Evolutionary conservation across 2,888 invertebrate genomes (phyloP).

Genomic region (Trisateles emortualis): DNA sequence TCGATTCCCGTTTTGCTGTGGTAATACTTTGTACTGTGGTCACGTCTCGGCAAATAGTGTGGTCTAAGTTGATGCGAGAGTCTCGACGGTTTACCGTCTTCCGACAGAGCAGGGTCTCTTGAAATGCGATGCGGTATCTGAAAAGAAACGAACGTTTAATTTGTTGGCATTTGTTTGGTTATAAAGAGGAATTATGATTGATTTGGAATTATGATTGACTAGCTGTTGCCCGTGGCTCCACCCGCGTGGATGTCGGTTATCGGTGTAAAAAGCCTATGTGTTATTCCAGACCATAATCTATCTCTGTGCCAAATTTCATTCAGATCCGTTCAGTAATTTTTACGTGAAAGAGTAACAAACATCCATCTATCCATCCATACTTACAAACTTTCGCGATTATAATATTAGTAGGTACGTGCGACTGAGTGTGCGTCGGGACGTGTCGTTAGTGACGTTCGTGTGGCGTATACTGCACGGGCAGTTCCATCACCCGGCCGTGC

Average conservation of each 20-base stretch:
- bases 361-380: no score
- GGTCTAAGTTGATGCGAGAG: slow-evolving; percentile 74
- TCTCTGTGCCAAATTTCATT: no score
- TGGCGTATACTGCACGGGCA: neutral
- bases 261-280: no score
- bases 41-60: slow-evolving; percentile 84
- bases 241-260: no score
- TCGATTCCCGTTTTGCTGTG: slow-evolving; percentile 62
- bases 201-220: no score
- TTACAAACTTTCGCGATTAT: no score
- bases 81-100: slow-evolving; percentile 69
- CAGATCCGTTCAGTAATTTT: no score
- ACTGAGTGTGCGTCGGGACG: neutral
- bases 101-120: slow-evolving; percentile 89
- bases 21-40: slow-evolving; percentile 63
- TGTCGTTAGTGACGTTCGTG: neutral
- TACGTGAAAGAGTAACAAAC: no score
- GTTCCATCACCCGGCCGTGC: neutral
- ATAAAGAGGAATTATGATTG: no score
- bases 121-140: slow-evolving; percentile 93
- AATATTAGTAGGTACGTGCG: no score
- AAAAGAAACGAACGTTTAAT: slow-evolving; percentile 58
- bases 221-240: no score
- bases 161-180: neutral
- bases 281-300: no score